These are phyloP conservation scores for Apodemia duryi DNA, from an alignment of 2,888 invertebrate genomes.

Conservation along the genomic window DNA sequence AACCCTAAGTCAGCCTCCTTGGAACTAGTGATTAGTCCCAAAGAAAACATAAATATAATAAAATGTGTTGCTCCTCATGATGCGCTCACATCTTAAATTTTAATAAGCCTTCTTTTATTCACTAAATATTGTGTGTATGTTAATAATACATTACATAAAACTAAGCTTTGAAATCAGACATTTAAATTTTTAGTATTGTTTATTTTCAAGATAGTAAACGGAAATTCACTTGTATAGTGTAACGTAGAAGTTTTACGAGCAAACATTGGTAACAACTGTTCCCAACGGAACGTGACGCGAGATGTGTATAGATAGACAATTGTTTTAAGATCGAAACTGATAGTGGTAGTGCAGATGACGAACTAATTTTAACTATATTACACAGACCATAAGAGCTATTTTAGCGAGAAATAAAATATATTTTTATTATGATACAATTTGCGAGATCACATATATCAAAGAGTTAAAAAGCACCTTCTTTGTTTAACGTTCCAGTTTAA, in stretches of 20 bases:
- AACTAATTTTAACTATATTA: neutral
- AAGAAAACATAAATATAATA: too few relatives aligned
- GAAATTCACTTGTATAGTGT: conserved; percentile 26
- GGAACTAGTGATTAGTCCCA: too few relatives aligned
- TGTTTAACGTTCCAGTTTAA: too few relatives aligned
- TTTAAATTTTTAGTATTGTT: neutral
- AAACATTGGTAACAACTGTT: conserved; percentile 55
- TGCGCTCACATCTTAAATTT: too few relatives aligned
- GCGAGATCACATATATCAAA: too few relatives aligned
- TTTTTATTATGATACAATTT: neutral
- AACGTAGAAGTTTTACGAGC: conserved; percentile 50
- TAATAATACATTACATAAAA: too few relatives aligned
- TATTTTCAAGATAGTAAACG: neutral
- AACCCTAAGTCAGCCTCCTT: too few relatives aligned
- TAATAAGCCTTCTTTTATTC: too few relatives aligned
- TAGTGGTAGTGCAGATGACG: neutral
- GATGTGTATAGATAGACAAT: conserved; percentile 41
- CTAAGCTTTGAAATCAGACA: neutral
- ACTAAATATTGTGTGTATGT: too few relatives aligned
- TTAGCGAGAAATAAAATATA: neutral
- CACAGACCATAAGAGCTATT: neutral
- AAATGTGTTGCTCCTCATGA: too few relatives aligned
- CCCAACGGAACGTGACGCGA: conserved; percentile 43
- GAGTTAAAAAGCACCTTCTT: too few relatives aligned
- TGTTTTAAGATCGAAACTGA: conserved; percentile 19